Evolutionary conservation across 1,140 invertebrate species (phyloP).

Genomic region (Neodiprion fabricii): DNA sequence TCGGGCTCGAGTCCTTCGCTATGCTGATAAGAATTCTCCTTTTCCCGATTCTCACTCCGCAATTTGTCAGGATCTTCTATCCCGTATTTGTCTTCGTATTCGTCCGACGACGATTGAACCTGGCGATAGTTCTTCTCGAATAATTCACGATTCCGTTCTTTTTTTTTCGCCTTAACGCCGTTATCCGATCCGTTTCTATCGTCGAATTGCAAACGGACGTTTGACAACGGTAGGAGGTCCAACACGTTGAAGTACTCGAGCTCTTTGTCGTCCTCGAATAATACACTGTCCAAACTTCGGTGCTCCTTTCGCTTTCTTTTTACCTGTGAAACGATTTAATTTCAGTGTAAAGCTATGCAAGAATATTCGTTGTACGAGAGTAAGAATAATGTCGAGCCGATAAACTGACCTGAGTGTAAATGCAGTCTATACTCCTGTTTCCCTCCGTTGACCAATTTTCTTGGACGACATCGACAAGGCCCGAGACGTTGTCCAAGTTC

Average conservation of each 20-base stretch:
- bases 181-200: slow-evolving; percentile 32
- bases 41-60: neutral
- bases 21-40: neutral
- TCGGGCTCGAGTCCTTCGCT: neutral
- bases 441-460: slow-evolving; percentile 57
- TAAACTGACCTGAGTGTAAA: slow-evolving; percentile 54
- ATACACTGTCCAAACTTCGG: slow-evolving; percentile 55
- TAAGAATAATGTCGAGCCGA: neutral
- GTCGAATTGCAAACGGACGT: slow-evolving; percentile 51
- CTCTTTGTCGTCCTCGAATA: slow-evolving; percentile 57
- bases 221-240: slow-evolving; percentile 56
- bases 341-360: neutral
- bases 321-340: slow-evolving; percentile 38
- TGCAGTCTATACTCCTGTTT: slow-evolving; percentile 54
- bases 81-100: slow-evolving; percentile 16
- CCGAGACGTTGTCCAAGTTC: slow-evolving; percentile 55
- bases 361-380: too few relatives aligned
- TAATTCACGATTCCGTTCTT: neutral
- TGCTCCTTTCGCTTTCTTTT: slow-evolving; percentile 59
- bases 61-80: neutral
- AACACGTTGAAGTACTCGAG: slow-evolving; percentile 58
- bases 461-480: slow-evolving; percentile 57
- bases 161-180: neutral
- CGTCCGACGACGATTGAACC: slow-evolving; percentile 18
- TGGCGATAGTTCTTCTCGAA: neutral